Evolutionary conservation across 2,113 vertebrate species (phyloP).

Genomic region (Pedionomus torquatus): DNA sequence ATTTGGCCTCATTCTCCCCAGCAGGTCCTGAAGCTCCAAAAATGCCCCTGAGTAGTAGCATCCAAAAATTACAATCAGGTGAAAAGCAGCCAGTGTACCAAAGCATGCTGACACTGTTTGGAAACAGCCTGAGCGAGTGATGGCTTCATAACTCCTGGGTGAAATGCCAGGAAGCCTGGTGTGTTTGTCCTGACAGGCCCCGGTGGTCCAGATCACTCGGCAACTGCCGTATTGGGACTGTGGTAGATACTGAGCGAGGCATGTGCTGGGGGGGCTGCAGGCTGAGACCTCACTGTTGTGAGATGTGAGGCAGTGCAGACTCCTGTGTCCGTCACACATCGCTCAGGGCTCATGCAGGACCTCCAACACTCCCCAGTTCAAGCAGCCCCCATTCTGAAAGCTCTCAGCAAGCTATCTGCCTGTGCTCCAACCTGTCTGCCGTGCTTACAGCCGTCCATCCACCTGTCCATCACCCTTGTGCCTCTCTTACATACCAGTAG

Average conservation of each 20-base stretch:
- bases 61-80: conserved; percentile 1
- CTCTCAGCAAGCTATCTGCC: neutral
- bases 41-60: neutral
- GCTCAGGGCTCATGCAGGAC: neutral
- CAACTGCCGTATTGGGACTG: neutral
- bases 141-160: neutral
- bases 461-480: neutral
- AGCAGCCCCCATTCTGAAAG: neutral
- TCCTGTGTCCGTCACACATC: neutral
- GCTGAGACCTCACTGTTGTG: neutral
- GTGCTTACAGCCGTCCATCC: neutral
- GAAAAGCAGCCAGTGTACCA: neutral
- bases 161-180: neutral
- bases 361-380: neutral
- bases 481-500: neutral
- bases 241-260: neutral
- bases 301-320: neutral
- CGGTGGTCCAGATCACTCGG: fast-evolving
- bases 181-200: neutral
- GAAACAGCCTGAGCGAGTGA: neutral
- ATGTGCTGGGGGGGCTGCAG: neutral
- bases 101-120: neutral
- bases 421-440: neutral
- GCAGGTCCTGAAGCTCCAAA: neutral
- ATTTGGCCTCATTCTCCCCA: neutral